Evolutionary conservation across 2,113 vertebrate genomes (phyloP).

Genomic region (Fregata magnificens): DNA sequence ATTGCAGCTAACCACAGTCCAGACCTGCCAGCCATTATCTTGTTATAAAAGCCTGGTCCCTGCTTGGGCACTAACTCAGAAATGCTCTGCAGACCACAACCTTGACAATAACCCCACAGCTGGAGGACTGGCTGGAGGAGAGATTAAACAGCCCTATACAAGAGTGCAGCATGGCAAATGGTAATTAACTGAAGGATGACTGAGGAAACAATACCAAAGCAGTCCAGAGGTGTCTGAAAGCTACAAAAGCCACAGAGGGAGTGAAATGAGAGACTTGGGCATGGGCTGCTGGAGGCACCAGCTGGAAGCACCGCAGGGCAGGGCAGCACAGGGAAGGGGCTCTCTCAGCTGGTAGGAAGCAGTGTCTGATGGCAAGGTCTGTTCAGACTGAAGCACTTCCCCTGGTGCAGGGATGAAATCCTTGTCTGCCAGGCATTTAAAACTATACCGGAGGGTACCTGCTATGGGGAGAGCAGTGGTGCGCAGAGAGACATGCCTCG

Average conservation of each 20-base stretch:
- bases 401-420: not conserved
- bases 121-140: not conserved
- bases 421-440: not conserved
- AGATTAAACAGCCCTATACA: not conserved
- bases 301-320: fast-evolving
- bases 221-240: not conserved
- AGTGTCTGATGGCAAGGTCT: fast-evolving
- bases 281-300: fast-evolving
- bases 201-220: not conserved
- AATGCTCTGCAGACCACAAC: not conserved
- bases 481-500: not conserved
- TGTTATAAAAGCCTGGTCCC: not conserved
- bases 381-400: not conserved
- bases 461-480: fast-evolving
- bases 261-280: not conserved
- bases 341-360: not conserved
- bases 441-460: not conserved
- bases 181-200: not conserved
- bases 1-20: not conserved
- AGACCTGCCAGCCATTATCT: not conserved
- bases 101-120: not conserved
- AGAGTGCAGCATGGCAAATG: not conserved
- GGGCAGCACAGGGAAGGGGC: fast-evolving
- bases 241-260: not conserved
- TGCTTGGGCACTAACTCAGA: not conserved